Base-by-base conservation (phyloP, 2,888 invertebrate species). In the Heliconius charithonia region DNA sequence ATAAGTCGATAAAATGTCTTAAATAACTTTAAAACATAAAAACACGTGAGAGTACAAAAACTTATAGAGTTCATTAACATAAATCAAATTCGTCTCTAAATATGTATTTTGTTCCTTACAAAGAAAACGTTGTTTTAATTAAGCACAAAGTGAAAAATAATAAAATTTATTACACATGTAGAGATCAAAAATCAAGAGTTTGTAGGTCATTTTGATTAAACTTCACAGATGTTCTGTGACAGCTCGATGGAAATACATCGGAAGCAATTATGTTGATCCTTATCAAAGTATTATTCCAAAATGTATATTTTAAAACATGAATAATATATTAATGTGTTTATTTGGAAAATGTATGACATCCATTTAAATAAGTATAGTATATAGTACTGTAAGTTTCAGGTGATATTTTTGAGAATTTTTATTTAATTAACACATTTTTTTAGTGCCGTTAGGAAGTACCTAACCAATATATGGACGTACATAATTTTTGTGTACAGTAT, bases 241-340 rank as follows among this genome's bases (percentile, higher is more conserved):
- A 81, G 80, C 70, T 81, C 78, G 81, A 81, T 78, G 69, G 80
- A 78, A 69, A 78, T 76, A 78, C 78, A 76, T 81, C 80, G 81
- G 76, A 74, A 76, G 69, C 76, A 80, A 76, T 78, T 74, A 79
- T 62, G 72, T 59, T 62, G 76, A 81, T 81, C 41, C 69, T 80
- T 81, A 81, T 78, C 78, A 74, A 66, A 75, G 27, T 74, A 73
- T 76, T 29, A 75, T 72, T 32, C n/a, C 7, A 72, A 72, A 72
- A 59, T 59, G 29, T n/a, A 13, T 56, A 32, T 72, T 71, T 56
- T 32, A 32, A 71, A n/a, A 22, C 13, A 56, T 7, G 22, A 56
- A 19, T 45, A 37, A 37, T 37, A 37, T 37, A 37, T 45, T 16
- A 9, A 45, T 45, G 16, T 45, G 3, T 45, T 45, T 56, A 22